These are phyloP conservation scores for Buceros bicornis DNA, from an alignment of 2,797 vertebrate genomes.

Conservation along the genomic window DNA sequence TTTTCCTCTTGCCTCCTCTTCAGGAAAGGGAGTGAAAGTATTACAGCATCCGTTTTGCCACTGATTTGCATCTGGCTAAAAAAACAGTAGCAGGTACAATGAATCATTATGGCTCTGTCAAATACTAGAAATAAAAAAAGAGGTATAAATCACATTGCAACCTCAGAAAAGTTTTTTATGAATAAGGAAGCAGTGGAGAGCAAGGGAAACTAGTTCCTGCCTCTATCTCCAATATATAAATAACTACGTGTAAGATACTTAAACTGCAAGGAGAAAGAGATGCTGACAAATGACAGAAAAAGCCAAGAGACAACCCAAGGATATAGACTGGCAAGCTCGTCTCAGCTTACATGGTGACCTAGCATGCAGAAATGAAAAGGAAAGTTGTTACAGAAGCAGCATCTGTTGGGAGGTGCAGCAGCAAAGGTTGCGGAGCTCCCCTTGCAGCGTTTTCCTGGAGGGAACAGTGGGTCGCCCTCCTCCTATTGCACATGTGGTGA, in stretches of 20 bases:
- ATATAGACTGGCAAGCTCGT: neutral
- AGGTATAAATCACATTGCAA: neutral
- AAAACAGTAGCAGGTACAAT: neutral
- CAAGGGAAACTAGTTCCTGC: neutral
- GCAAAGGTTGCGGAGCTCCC: neutral
- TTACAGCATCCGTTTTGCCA: neutral
- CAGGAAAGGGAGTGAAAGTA: neutral
- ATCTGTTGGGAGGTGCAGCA: neutral
- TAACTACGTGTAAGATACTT: neutral
- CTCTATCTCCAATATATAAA: neutral
- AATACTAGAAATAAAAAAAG: neutral
- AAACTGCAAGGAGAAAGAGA: neutral
- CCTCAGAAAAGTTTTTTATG: neutral
- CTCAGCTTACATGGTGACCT: neutral
- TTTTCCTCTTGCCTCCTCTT: neutral
- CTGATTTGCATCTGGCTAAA: neutral
- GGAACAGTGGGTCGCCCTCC: neutral
- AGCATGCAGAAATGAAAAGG: neutral
- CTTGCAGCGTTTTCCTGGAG: neutral
- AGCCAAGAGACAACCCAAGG: neutral
- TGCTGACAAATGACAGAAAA: neutral
- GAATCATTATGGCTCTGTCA: neutral
- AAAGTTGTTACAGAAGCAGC: neutral
- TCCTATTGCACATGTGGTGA: rapidly evolving
- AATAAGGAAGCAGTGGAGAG: neutral